Conservation (phyloP, 2,888 invertebrate genomes). For the Leucania comma region DNA sequence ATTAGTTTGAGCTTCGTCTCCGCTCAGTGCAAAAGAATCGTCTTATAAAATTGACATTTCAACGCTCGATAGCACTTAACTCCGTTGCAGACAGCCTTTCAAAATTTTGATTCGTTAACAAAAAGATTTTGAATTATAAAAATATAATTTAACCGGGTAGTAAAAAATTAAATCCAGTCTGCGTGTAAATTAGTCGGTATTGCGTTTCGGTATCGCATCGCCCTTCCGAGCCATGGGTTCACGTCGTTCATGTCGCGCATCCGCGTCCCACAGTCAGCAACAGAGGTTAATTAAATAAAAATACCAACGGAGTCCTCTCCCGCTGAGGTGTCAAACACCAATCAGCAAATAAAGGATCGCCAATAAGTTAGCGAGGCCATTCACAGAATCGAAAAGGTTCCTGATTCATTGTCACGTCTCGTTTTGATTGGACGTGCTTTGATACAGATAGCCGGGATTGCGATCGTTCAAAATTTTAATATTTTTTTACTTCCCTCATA, state of each 20-base stretch:
- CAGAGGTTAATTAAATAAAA: conserved; percentile 87
- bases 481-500: conserved; percentile 85
- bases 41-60: conserved; percentile 61
- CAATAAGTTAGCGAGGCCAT: conserved; percentile 89
- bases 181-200: conserved; percentile 85
- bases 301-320: conserved; percentile 82
- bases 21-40: conserved; percentile 56
- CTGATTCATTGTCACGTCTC: conserved; percentile 90
- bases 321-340: conserved; percentile 87
- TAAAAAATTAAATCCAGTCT: conserved; percentile 77
- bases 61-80: conserved; percentile 48
- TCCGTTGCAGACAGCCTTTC: conserved; percentile 39
- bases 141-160: conserved; percentile 72
- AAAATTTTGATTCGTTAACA: conserved; percentile 55
- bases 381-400: conserved; percentile 87
- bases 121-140: conserved; percentile 66
- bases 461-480: conserved; percentile 87
- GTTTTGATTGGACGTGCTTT: conserved; percentile 90
- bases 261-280: conserved; percentile 74
- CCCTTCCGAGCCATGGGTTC: conserved; percentile 64
- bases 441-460: conserved; percentile 89
- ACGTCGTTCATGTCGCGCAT: conserved; percentile 62
- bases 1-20: conserved; percentile 70
- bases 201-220: conserved; percentile 75
- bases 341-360: conserved; percentile 88